phyloP scores from a whole-genome alignment of 2,888 invertebrate genomes.

The Branchellion lobata region DNA sequence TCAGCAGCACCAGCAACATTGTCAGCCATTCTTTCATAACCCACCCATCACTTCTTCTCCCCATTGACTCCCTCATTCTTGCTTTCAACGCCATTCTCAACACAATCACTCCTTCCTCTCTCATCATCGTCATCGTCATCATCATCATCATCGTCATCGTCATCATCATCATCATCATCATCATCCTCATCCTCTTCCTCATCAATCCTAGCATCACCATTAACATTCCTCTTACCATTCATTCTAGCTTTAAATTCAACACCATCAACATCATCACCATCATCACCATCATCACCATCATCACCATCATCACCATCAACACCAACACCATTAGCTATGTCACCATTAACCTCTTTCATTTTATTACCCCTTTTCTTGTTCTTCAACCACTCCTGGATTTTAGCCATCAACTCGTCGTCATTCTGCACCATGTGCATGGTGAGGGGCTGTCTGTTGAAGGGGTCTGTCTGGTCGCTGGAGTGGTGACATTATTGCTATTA shows the following conservation, averaged over 20 bases:
- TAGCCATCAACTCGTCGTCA: conserved; percentile 74
- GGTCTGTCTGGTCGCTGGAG: conserved; percentile 89
- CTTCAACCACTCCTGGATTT: conserved; percentile 74
- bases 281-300: not conserved
- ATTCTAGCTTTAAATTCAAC: not conserved
- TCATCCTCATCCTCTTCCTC: not conserved
- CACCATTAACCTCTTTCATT: not conserved
- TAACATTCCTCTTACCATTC: conserved; percentile 17
- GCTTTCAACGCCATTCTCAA: not conserved
- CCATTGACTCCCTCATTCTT: conserved; percentile 22
- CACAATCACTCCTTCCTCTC: not conserved
- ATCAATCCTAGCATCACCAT: not conserved
- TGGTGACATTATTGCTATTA: not conserved
- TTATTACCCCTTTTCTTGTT: conserved; percentile 22
- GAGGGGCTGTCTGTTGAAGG: conserved; percentile 87
- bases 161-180: not conserved
- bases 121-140: not conserved
- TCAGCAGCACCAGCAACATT: no score
- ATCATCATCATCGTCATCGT: not conserved
- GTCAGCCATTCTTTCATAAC: no score
- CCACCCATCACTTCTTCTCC: conserved; percentile 4
- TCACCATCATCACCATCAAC: not conserved
- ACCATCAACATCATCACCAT: not conserved
- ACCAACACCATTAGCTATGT: not conserved
- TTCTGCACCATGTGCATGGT: conserved; percentile 89